phyloP scores from a whole-genome alignment of 2,113 vertebrate genomes.

The Mus pahari region DNA sequence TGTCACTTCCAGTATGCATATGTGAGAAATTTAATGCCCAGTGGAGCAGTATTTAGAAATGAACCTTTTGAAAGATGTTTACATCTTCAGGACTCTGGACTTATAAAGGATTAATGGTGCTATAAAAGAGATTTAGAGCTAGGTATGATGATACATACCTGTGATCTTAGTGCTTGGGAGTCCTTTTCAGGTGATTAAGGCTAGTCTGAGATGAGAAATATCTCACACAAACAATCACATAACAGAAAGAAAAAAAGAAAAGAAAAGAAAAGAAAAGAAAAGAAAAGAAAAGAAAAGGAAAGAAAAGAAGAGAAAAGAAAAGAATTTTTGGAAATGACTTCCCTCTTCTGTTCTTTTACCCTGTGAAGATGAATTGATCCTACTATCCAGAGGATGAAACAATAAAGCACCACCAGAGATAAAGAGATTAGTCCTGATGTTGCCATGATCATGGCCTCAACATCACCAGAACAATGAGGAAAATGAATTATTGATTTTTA shows the following conservation, averaged over 20 bases:
- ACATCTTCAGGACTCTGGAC: background rate
- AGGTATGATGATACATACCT: background rate
- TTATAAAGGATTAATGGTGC: background rate
- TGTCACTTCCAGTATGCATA: background rate
- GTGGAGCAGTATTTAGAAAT: background rate
- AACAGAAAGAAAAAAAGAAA: background rate
- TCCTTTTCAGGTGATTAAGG: background rate
- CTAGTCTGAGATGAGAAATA: background rate
- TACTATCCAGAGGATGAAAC: background rate
- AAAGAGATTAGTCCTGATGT: background rate
- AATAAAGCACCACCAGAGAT: background rate
- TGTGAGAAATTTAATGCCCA: background rate
- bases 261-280: too few species aligned
- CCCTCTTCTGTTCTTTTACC: background rate
- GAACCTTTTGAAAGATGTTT: background rate
- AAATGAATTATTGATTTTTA: background rate
- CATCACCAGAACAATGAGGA: background rate
- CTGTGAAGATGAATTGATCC: background rate
- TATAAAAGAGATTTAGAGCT: background rate
- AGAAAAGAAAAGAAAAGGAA: too few species aligned
- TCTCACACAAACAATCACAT: background rate
- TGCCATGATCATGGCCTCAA: background rate
- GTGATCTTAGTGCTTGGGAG: background rate
- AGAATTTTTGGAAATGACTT: background rate
- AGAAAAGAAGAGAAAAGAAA: too few species aligned